Percentiles rank a stretch among this genome's conserved stretches.
Evolutionary conservation across 2,113 vertebrate genomes (phyloP).

Genomic region (Pelecanoides urinatrix): DNA sequence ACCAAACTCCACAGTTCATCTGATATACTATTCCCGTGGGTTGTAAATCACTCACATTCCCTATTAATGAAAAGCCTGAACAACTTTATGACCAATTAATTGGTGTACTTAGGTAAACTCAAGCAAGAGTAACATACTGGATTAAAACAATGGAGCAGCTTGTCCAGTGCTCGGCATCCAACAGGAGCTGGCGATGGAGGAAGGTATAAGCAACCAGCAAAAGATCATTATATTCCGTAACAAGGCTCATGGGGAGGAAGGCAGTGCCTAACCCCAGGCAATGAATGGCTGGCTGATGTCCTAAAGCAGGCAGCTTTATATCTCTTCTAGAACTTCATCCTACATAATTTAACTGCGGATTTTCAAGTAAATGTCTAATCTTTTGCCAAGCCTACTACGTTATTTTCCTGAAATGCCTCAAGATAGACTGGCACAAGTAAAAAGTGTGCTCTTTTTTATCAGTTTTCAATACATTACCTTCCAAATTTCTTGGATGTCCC

Average conservation of each 20-base stretch:
- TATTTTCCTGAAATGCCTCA: not conserved
- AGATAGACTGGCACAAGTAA: slow-evolving; percentile 1
- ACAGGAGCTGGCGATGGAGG: not conserved
- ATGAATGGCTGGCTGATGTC: not conserved
- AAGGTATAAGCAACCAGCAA: not conserved
- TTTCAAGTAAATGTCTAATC: slow-evolving; percentile 31
- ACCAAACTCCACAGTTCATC: not conserved
- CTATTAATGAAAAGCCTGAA: not conserved
- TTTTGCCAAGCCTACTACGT: slow-evolving; percentile 17
- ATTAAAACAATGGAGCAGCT: not conserved
- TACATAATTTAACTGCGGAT: slow-evolving; percentile 34
- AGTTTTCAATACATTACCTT: not conserved
- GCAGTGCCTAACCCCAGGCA: slow-evolving; percentile 18
- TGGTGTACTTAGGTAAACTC: not conserved
- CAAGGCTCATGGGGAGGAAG: not conserved
- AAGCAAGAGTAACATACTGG: not conserved
- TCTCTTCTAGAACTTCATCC: slow-evolving; percentile 17
- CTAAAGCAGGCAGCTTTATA: not conserved
- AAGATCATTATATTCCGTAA: not conserved
- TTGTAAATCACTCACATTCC: not conserved
- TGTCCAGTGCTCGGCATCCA: not conserved
- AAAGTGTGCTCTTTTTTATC: not conserved
- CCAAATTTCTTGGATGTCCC: not conserved
- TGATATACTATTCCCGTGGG: rapidly evolving
- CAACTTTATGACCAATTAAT: slow-evolving; percentile 1